phyloP scores from a whole-genome alignment of 37 sponge, comb jelly and placozoan species.

The Amphimedon queenslandica region DNA sequence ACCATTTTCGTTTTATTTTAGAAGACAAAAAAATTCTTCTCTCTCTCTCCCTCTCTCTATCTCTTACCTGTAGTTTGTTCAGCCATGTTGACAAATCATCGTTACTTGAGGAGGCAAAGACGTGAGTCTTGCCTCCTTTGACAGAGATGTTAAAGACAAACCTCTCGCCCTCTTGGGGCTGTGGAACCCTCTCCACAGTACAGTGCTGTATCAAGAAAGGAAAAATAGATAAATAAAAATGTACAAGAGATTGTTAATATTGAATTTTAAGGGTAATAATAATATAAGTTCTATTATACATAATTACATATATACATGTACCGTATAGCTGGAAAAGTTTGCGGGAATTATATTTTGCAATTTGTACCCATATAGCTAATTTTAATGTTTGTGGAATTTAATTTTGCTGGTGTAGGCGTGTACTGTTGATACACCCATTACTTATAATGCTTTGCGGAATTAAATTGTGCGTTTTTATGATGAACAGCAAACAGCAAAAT shows the following conservation, averaged over 20 bases:
- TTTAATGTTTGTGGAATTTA: no score
- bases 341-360: no score
- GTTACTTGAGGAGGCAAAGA: conserved; percentile 36
- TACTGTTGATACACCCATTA: no score
- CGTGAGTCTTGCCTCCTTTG: conserved; percentile 26
- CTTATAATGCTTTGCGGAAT: no score
- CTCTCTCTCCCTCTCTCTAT: not conserved
- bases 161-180: not conserved
- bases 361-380: no score
- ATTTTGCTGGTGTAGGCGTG: no score
- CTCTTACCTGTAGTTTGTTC: not conserved
- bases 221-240: not conserved
- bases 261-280: not conserved
- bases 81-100: conserved; percentile 44
- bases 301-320: not conserved
- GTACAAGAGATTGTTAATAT: not conserved
- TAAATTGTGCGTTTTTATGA: no score
- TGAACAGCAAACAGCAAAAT: no score
- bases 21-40: not conserved
- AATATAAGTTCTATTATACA: not conserved
- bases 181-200: conserved; percentile 28
- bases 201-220: conserved; percentile 20
- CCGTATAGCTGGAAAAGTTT: no score
- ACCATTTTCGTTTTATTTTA: not conserved
- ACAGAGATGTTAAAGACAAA: conserved; percentile 22